Conservation (phyloP, 2,797 vertebrate genomes). For the Muraenolepis orangiensis region DNA sequence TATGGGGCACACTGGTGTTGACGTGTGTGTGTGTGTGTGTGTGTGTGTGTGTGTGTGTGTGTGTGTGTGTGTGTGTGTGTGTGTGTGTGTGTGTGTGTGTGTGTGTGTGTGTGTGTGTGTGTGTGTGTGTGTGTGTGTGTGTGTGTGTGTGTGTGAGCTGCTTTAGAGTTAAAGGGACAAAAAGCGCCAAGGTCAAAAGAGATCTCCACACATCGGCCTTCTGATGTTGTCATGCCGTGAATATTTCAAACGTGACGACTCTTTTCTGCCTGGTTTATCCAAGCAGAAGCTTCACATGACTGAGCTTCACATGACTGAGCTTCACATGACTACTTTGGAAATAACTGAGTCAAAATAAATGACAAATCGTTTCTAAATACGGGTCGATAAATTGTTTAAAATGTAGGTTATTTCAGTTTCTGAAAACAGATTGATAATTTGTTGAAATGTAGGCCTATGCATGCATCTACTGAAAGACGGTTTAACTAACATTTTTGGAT, state of each 20-base stretch:
- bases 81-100: too few species aligned
- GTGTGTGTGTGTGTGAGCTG: constrained; percentile 40
- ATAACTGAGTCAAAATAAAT: not conserved
- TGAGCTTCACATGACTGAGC: not conserved
- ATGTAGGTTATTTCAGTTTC: too few species aligned
- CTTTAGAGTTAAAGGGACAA: constrained; percentile 50
- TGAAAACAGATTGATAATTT: too few species aligned
- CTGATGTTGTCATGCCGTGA: not conserved
- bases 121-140: not conserved
- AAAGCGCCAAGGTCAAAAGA: constrained; percentile 48
- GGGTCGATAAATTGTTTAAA: too few species aligned
- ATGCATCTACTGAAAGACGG: too few species aligned
- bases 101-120: too few species aligned
- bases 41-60: not conserved
- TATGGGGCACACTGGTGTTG: not conserved
- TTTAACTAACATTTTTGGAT: not conserved
- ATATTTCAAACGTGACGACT: not conserved
- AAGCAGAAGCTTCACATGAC: not conserved
- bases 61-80: too few species aligned
- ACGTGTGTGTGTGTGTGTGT: not conserved
- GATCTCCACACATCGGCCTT: too few species aligned
- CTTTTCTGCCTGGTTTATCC: not conserved
- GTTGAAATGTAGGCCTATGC: too few species aligned
- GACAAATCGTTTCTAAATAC: not conserved
- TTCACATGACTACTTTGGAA: not conserved